Base-by-base conservation (phyloP, 2,113 vertebrate genomes). In the Bostrychus sinensis region DNA sequence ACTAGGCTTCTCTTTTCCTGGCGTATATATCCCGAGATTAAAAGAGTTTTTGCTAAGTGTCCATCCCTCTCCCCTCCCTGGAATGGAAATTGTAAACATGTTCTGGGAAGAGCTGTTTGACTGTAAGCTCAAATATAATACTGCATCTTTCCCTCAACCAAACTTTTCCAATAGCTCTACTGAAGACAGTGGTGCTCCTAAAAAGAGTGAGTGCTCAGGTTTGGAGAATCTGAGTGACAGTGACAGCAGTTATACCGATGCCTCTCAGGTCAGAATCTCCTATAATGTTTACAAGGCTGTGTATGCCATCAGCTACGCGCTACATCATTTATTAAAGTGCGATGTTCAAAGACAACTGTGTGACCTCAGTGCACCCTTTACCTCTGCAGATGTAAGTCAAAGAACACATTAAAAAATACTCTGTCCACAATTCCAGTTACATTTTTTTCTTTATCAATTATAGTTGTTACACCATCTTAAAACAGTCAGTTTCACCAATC, bases 201-300 rank as follows among this genome's bases (percentile, higher is more conserved):
- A 56, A 48, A 78, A n/a, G 37, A 64, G 76, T 22, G 4, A 67
- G 0, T 93, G 92, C 74, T 88, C 78, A 46, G 91, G 91, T 16
- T 77, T 48, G 59, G 91, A 93, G 48, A 79, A 88, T 72, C 56
- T 92, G 34, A 78, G 56, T 8, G 23, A 56, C 51, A 78, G 58
- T 25, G 28, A 82, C 16, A 91, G 74, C 71, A 87, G 85, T 34
- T 93, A 89, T 42, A 88, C 77, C 12, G 88, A 89, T 46, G 78
- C 89, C 12, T 81, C 89, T 43, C 77, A 66, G 42, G 80, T 89
- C 61, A 85, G 89, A 67, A 87, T 92, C 67, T 89, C 91, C 30
- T 91, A 92, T 72, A 92, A 91, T 53, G 90, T 92, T 20, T 92
- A 91, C 68, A 92, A 92, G 75, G 91, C 91, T 28, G 88, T 90